These are phyloP conservation scores for Cheirogaleus medius DNA, from an alignment of 2,113 vertebrate species.

Conservation along the genomic window DNA sequence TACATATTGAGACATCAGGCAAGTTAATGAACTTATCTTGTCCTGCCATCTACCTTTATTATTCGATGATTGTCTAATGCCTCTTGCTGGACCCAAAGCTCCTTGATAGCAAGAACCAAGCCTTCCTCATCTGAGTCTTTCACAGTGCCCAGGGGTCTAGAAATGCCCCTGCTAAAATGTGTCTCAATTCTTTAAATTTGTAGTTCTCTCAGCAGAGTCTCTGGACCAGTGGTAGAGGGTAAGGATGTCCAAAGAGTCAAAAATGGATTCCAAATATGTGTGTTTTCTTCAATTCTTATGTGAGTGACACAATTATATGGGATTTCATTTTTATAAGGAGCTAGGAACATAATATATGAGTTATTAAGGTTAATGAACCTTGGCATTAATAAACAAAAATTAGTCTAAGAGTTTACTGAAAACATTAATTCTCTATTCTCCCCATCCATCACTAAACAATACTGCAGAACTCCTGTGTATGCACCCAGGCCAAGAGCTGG, in stretches of 20 bases:
- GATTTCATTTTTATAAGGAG: conserved; percentile 11
- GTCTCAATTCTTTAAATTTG: neutral
- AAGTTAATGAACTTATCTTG: neutral
- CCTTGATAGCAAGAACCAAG: neutral
- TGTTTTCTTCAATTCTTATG: neutral
- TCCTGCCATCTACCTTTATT: neutral
- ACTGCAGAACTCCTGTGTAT: neutral
- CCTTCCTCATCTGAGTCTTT: neutral
- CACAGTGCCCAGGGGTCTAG: neutral
- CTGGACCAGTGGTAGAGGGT: neutral
- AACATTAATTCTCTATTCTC: neutral
- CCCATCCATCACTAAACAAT: neutral
- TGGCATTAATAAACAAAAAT: conserved; percentile 20
- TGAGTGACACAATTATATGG: neutral
- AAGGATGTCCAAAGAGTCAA: neutral
- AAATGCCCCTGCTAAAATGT: neutral
- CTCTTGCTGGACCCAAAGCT: neutral
- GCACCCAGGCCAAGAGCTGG: neutral
- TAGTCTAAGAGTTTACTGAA: neutral
- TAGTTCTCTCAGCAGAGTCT: neutral
- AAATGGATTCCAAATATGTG: neutral
- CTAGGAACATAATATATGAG: neutral
- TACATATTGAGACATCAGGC: neutral
- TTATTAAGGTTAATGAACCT: neutral
- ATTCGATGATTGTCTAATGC: too few relatives aligned